Conservation (phyloP, 2,113 vertebrate species). For the Thomomys bottae region DNA sequence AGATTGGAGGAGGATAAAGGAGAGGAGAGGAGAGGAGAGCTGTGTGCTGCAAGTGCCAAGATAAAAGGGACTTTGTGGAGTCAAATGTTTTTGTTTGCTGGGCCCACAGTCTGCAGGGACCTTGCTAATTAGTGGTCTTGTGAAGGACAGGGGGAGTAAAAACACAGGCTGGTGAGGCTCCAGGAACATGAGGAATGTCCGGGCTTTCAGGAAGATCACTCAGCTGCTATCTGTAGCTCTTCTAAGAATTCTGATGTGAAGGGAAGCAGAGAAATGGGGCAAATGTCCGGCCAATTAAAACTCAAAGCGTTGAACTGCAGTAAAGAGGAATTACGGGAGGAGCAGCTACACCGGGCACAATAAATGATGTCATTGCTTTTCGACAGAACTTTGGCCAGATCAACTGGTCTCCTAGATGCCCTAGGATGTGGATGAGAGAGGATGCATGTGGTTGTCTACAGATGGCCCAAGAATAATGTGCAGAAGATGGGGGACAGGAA, state of each 20-base stretch:
- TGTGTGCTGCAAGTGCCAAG: neutral
- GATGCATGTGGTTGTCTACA: neutral
- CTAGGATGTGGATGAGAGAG: neutral
- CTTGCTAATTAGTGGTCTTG: neutral
- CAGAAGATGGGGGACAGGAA: neutral
- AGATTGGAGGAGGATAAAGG: neutral
- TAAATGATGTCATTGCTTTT: neutral
- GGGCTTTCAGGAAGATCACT: conserved; percentile 19
- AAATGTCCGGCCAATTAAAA: neutral
- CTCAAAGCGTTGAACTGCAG: neutral
- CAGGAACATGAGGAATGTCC: neutral
- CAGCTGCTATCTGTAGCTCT: neutral
- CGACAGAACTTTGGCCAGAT: conserved; percentile 18
- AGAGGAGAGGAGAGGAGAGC: neutral
- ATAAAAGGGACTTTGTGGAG: neutral
- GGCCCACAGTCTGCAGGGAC: neutral
- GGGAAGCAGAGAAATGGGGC: conserved; percentile 28
- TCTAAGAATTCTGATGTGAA: neutral
- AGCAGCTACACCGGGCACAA: neutral
- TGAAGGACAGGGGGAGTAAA: neutral
- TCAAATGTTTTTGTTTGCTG: neutral
- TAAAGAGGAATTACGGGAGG: neutral
- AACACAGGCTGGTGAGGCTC: neutral
- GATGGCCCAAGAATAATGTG: neutral
- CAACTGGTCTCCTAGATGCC: neutral